Base-by-base conservation (phyloP, 1,140 invertebrate species). In the Polyergus mexicanus region DNA sequence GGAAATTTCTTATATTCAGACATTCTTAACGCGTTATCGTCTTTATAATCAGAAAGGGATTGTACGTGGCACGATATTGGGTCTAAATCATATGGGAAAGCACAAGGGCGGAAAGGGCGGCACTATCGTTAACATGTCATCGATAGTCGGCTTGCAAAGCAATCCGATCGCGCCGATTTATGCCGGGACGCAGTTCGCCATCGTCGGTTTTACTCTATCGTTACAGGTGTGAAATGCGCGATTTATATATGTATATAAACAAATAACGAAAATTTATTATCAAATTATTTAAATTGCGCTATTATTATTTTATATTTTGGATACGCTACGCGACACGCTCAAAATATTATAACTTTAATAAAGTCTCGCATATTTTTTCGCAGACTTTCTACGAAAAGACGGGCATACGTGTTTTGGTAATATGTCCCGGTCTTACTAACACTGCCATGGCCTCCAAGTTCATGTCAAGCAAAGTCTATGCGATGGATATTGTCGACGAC, bases 101-200 rank as follows among this genome's bases (percentile, higher is more conserved):
- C 75, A 90, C 3, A 93, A 94, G 19, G 93, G 92, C 10, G 94
- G 93, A 0, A 92, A 83, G n/a, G 94, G 94, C 13, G 95, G 94
- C 3, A 90, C 85, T 2, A 90, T 95, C 7, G 88, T 94, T 1
- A 95, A 94, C 44, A 91, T 93, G 28, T 86, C 93, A 0, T 95
- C 95, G 0, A 81, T 94, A 80, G 38, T 86, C 89, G 94, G 94
- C 41, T 60, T 95, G 44, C 68, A 80, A 3, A 58, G 74, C 1
- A 88, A 81, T 44, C 78, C 84, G 3, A 22, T 88, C 25, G 89
- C 95, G 32, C 97, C 97, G 0, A 94, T 96, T 5, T 97, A 97
- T 87, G 93, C 95, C 8, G 96, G 96, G 0, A 97, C 96, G 0
- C 97, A 97, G 86, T 96, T 96, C 87, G 97, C 96, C 3, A 95